These are phyloP conservation scores for Antennarius striatus DNA, from an alignment of 2,113 vertebrate species.

Conservation along the genomic window DNA sequence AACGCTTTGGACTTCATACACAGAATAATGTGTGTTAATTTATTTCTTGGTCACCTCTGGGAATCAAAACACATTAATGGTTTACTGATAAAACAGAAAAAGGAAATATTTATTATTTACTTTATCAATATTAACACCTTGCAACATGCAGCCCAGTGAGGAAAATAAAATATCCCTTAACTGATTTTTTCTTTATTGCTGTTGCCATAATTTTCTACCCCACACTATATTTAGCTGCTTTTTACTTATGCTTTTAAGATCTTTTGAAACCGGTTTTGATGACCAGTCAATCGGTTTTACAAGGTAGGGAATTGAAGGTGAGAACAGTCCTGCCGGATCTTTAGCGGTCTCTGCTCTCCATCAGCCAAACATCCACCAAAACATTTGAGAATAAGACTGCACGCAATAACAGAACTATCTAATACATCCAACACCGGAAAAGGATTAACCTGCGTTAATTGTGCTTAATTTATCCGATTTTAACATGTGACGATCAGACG, in stretches of 20 bases:
- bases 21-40: neutral
- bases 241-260: neutral
- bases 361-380: conserved; percentile 22
- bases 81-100: no score
- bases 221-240: no score
- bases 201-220: no score
- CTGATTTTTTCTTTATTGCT: no score
- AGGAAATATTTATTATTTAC: no score
- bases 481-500: neutral
- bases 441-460: neutral
- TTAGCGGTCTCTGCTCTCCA: conserved; percentile 22
- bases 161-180: no score
- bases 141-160: no score
- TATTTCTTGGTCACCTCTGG: neutral
- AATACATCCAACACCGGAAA: neutral
- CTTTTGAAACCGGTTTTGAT: neutral
- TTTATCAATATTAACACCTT: no score
- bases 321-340: conserved; percentile 22
- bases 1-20: neutral
- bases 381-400: neutral
- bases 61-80: no score
- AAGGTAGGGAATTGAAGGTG: conserved; percentile 28
- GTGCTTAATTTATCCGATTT: neutral
- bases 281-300: conserved; percentile 18
- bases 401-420: neutral